phyloP scores from a whole-genome alignment of 2,797 vertebrate species.

The Lemur catta region DNA sequence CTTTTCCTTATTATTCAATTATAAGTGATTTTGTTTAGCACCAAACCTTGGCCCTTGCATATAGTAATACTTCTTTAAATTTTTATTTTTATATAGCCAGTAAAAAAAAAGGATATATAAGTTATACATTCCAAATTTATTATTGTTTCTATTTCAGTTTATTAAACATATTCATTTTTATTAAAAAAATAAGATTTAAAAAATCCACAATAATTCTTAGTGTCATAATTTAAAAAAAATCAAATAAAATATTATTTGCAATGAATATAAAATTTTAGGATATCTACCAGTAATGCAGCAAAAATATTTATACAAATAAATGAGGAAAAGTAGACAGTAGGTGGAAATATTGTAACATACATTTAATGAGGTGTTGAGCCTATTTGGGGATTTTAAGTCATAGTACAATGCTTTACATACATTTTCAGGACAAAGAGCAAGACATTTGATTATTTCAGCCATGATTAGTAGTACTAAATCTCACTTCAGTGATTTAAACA shows the following conservation, averaged over 20 bases:
- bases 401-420: neutral
- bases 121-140: neutral
- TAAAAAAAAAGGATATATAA: neutral
- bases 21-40: neutral
- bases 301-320: neutral
- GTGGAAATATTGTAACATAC: neutral
- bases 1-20: neutral
- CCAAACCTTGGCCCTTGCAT: neutral
- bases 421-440: neutral
- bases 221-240: neutral
- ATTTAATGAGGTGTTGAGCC: neutral
- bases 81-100: neutral
- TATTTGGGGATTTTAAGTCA: neutral
- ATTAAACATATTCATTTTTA: neutral
- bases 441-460: neutral
- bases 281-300: neutral
- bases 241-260: neutral
- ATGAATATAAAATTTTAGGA: neutral
- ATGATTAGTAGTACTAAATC: neutral
- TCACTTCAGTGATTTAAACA: neutral
- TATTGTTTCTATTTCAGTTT: neutral
- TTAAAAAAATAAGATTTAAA: neutral
- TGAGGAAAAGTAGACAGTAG: neutral
- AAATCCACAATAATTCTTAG: neutral
- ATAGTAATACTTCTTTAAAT: neutral